A percentile compares a stretch with the other conserved stretches of the same genome.
Conservation (phyloP, 2,113 vertebrate genomes). For the Hucho hucho region DNA sequence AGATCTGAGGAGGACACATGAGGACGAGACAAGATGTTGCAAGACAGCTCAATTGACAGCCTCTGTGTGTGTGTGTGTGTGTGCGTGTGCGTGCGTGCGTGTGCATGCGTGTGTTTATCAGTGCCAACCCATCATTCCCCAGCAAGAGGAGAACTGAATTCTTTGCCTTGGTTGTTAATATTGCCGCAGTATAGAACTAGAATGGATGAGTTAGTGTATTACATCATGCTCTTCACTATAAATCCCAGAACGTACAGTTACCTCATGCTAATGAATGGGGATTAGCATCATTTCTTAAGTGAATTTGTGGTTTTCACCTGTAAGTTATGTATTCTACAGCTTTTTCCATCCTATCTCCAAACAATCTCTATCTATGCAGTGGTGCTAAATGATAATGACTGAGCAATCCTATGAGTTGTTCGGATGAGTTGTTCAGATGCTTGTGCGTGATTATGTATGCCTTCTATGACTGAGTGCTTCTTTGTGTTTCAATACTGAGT, state of each 20-base stretch:
- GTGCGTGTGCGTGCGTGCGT: conserved; percentile 22
- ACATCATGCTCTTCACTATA: conserved; percentile 35
- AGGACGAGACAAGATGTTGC: background rate
- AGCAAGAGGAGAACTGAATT: conserved; percentile 26
- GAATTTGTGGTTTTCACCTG: background rate
- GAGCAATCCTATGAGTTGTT: background rate
- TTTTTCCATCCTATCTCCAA: background rate
- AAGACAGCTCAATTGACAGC: conserved; percentile 10
- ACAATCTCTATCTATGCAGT: background rate
- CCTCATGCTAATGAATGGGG: conserved; percentile 13
- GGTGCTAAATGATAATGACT: background rate
- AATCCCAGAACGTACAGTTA: conserved; percentile 25
- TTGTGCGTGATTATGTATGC: background rate
- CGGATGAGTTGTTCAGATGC: background rate
- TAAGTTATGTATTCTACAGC: background rate
- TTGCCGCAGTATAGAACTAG: conserved; percentile 48
- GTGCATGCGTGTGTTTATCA: conserved; percentile 22
- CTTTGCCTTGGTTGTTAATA: conserved; percentile 32
- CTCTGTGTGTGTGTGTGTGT: background rate
- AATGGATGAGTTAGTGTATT: conserved; percentile 18
- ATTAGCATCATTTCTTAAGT: background rate
- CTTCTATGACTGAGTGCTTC: conserved; percentile 40
- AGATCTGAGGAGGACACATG: conserved; percentile 5
- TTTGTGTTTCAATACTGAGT: conserved; percentile 17
- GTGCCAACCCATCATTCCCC: conserved; percentile 2